Conservation (phyloP, 2,888 invertebrate species). For the Cryptops parisi region DNA sequence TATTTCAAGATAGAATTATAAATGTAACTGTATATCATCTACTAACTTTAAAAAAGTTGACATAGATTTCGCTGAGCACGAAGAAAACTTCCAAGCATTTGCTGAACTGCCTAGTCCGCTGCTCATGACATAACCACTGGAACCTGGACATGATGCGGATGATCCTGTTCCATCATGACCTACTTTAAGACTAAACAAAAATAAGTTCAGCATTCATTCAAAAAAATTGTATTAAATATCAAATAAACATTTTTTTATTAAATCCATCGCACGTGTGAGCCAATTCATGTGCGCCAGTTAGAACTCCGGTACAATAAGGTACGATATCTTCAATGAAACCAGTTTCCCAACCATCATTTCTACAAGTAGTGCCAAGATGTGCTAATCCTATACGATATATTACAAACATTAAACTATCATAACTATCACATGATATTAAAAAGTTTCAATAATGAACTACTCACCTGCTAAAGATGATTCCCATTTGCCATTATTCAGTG, state of each 20-base stretch:
- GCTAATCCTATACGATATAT: too few relatives aligned
- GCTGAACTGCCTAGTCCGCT: too few relatives aligned
- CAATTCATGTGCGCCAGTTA: slow-evolving; percentile 4
- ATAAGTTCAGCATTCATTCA: too few relatives aligned
- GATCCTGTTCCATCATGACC: background rate
- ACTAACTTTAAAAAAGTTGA: background rate
- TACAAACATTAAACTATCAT: too few relatives aligned
- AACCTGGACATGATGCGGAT: background rate
- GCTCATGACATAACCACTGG: background rate
- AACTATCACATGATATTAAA: background rate
- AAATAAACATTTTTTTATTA: too few relatives aligned
- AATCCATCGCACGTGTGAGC: slow-evolving; percentile 9
- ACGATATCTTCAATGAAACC: slow-evolving; percentile 1
- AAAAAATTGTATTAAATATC: too few relatives aligned
- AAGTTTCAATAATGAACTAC: background rate
- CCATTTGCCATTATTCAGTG: background rate
- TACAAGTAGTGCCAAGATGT: slow-evolving; percentile 1
- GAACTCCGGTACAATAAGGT: background rate
- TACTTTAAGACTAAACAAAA: slow-evolving; percentile 3
- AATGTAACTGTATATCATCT: too few relatives aligned
- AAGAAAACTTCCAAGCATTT: slow-evolving; percentile 1
- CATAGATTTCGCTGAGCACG: background rate
- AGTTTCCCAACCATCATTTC: background rate
- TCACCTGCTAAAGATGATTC: background rate
- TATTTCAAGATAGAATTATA: too few relatives aligned